These are phyloP conservation scores for Scomberomorus guttatus DNA, from an alignment of 2,797 vertebrate species.

Conservation along the genomic window DNA sequence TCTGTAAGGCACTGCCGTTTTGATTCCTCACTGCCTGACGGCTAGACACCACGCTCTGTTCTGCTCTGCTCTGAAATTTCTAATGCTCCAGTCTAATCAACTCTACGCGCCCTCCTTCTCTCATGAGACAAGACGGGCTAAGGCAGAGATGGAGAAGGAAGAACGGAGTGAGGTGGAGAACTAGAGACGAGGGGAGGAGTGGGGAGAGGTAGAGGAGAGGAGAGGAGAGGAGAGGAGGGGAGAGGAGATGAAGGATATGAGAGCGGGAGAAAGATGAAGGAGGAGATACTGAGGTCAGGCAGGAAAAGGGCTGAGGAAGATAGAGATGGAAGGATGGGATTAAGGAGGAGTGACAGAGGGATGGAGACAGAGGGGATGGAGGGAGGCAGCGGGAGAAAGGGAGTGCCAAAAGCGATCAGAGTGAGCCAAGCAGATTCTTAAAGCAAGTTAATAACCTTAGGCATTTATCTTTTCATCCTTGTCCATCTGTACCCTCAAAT, in stretches of 20 bases:
- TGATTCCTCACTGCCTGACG: slow-evolving; percentile 69
- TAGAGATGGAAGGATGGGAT: slow-evolving; percentile 56
- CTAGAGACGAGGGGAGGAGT: slow-evolving; percentile 23
- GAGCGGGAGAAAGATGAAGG: slow-evolving; percentile 47
- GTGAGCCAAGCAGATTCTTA: slow-evolving; percentile 50
- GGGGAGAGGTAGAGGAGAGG: slow-evolving; percentile 27
- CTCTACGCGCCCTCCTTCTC: slow-evolving; percentile 58
- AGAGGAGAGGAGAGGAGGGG: slow-evolving; percentile 16
- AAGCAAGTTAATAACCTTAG: slow-evolving; percentile 59
- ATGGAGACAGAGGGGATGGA: slow-evolving; percentile 43
- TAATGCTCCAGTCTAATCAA: slow-evolving; percentile 80
- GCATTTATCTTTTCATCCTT: slow-evolving; percentile 41
- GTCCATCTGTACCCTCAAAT: slow-evolving; percentile 32
- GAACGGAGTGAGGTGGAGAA: slow-evolving; percentile 47
- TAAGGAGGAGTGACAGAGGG: slow-evolving; percentile 58
- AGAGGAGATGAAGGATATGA: slow-evolving; percentile 47
- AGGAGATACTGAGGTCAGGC: slow-evolving; percentile 60
- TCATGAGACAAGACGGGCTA: slow-evolving; percentile 68
- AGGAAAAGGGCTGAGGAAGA: slow-evolving; percentile 57
- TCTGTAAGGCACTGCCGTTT: slow-evolving; percentile 69
- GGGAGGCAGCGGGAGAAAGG: slow-evolving; percentile 32
- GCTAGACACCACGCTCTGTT: slow-evolving; percentile 67
- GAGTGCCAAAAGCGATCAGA: slow-evolving; percentile 51
- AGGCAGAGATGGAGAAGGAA: slow-evolving; percentile 61
- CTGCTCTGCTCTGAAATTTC: slow-evolving; percentile 71